Base-by-base conservation (phyloP, 2,888 invertebrate genomes). In the Rhagonycha fulva region DNA sequence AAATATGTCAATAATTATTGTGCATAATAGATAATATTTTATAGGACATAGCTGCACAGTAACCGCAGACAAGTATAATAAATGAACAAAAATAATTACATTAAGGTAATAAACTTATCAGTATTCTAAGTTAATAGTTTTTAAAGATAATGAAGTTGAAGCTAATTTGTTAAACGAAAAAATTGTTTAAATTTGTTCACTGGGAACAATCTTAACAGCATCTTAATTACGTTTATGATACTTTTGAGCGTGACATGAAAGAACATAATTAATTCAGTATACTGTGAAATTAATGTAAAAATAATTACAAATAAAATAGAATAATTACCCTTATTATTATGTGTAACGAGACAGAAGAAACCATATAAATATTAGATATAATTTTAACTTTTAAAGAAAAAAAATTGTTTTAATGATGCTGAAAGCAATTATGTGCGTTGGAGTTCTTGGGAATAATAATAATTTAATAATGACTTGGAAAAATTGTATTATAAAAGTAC, bases 201-300 rank as follows among this genome's bases (percentile, higher is more conserved):
- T 85, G 83, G 86, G 87, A 87, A 87, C 87, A 86, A 87, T 87
- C 87, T 85, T 82, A 83, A 84, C 83, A 83, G 84, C 83, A 87
- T 86, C 86, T 86, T 86, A 87, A 86, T 86, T 85, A 84, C 82
- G 76, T 75, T 81, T 83, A 83, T 83, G 84, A 84, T 85, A 84
- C 83, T 82, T 68, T 78, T 77, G 71, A 74, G 77, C 81, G 79
- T 82, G 79, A 82, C 81, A 80, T 78, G 80, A 70, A 79, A 78
- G 74, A 74, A 78, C 70, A 85, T 83, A 83, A 83, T 85, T 85
- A 84, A 86, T 85, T 84, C 84, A 84, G 78, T 79, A 82, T 83
- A 79, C 84, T 83, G 84, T 83, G 82, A 85, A 86, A 87, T 87
- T 87, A 86, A 87, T 87, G 86, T 86, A 83, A 83, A 86, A 86